Base-by-base conservation (phyloP, 1,140 invertebrate genomes). In the Pogonomyrmex californicus region DNA sequence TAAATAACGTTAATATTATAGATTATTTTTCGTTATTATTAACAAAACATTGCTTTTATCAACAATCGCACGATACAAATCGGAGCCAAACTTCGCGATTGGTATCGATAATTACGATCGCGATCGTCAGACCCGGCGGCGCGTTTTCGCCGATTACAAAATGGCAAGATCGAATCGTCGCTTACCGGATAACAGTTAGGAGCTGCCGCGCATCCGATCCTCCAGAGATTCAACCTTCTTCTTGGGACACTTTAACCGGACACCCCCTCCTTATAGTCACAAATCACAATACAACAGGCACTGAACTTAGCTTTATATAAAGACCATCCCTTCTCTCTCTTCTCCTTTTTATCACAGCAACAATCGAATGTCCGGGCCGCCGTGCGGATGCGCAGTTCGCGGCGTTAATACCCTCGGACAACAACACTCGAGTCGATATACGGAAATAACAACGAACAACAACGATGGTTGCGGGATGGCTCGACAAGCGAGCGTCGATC, bases 101-200 rank as follows among this genome's bases (percentile, higher is more conserved):
- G 56, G 41, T 63, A 82, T 82, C 60, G 47, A 58, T 71, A 49
- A 70, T 49, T 14, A 12, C 14, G 33, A 70, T 4, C 23, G 23
- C 23, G 38, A 14, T 83, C 54, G 68, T 41, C n/a, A 33, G 17
- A 77, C 33, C 17, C 76, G 30, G 81, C 54, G 71, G 58, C 23
- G 56, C 41, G 51, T 36, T 85, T 68, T 44, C 51, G 33, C 14
- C 12, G 41, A 70, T 58, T 23, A 68, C 70, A 44, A 10, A 65
- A 9, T 49, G n/a, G 17, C 30, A 78, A 36, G 33, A 47, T 54
- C 3, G 41, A 36, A 44, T 81, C 51, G 41, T 78, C 54, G 73
- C 92, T 93, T 92, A 93, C 92, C 92, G 87, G 85, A 60, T 89
- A 76, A 76, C 88, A 44, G 62, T 88, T 86, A 92, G 87, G 89